Evolutionary conservation across 2,113 vertebrate genomes (phyloP).

Genomic region (Tautogolabrus adspersus): DNA sequence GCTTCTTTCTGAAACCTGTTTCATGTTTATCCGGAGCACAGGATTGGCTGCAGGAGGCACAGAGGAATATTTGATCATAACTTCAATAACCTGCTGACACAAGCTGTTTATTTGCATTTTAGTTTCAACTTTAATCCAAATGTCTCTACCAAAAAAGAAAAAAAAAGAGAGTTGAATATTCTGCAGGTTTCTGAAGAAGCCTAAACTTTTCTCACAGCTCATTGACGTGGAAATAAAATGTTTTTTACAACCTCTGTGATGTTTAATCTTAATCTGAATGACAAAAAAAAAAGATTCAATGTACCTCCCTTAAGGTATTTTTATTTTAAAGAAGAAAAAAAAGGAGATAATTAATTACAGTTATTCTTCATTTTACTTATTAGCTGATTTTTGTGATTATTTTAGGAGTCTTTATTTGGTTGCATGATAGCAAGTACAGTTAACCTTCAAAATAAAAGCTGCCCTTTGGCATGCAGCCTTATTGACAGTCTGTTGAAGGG

Average conservation of each 20-base stretch:
- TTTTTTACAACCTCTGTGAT: background rate
- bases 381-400: no score
- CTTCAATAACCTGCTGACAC: background rate
- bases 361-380: no score
- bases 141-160: background rate
- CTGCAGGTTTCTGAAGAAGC: background rate
- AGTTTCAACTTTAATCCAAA: background rate
- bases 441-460: no score
- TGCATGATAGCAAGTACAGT: background rate
- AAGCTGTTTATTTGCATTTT: background rate
- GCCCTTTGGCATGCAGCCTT: no score
- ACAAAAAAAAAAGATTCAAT: background rate
- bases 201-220: slow-evolving; percentile 6
- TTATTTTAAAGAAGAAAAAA: no score
- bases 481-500: no score
- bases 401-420: no score
- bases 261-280: background rate
- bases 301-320: background rate
- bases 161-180: no score
- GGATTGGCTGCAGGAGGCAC: background rate
- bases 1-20: background rate
- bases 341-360: no score
- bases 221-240: slow-evolving; percentile 36
- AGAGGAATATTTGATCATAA: background rate
- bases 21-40: no score